These are phyloP conservation scores for Forbesichthys agassizii DNA, from an alignment of 2,113 vertebrate genomes.

Conservation along the genomic window DNA sequence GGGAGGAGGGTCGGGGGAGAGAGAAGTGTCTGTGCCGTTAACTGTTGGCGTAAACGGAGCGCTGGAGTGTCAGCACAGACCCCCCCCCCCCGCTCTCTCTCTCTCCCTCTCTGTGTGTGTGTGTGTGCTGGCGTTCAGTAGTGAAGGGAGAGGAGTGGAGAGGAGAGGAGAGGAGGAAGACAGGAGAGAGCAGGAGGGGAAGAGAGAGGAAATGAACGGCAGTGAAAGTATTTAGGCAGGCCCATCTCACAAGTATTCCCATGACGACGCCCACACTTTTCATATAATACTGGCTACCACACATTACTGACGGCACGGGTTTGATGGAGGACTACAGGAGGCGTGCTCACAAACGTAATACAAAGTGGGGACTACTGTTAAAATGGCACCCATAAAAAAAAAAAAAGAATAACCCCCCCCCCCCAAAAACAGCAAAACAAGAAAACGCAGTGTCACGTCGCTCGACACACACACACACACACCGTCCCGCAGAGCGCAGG, in stretches of 20 bases:
- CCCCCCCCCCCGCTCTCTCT: neutral
- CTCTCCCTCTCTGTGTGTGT: neutral
- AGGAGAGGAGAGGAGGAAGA: neutral
- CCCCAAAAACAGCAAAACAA: no score
- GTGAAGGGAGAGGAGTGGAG: neutral
- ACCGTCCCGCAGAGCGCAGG: slow-evolving; percentile 40
- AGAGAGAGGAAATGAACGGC: neutral
- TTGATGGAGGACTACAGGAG: no score
- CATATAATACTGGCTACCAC: neutral
- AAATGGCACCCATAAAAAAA: slow-evolving; percentile 38
- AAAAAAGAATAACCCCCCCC: slow-evolving; percentile 54
- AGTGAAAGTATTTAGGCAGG: neutral
- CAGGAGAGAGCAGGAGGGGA: neutral
- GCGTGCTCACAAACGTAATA: slow-evolving; percentile 31
- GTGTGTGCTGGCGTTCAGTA: neutral
- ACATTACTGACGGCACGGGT: no score
- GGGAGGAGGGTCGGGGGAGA: slow-evolving; percentile 25
- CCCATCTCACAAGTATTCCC: neutral
- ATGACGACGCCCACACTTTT: neutral
- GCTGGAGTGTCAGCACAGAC: slow-evolving; percentile 18
- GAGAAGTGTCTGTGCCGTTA: slow-evolving; percentile 37
- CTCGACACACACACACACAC: slow-evolving; percentile 22
- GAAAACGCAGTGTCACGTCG: slow-evolving; percentile 27
- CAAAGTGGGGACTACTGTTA: slow-evolving; percentile 27
- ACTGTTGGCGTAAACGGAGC: slow-evolving; percentile 40